These are phyloP conservation scores for Sternotherus odoratus DNA, from an alignment of 2,797 vertebrate genomes.

Conservation along the genomic window DNA sequence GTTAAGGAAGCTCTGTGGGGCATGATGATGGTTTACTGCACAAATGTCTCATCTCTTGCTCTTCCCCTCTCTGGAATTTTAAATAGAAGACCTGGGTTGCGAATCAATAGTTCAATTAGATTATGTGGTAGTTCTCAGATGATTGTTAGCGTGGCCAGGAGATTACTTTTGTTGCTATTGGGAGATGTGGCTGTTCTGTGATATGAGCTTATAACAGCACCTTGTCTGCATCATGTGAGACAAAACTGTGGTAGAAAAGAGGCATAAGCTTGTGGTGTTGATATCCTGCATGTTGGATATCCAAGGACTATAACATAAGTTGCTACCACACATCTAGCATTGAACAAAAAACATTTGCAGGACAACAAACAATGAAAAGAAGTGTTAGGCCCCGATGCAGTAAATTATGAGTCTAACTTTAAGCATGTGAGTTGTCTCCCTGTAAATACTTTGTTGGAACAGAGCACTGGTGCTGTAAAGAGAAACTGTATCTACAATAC, in stretches of 20 bases:
- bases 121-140: constrained; percentile 74
- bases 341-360: constrained; percentile 59
- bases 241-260: constrained; percentile 17
- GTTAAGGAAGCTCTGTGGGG: constrained; percentile 54
- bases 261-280: constrained; percentile 47
- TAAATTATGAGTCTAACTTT: constrained; percentile 46
- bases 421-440: constrained; percentile 46
- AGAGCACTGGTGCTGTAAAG: constrained; percentile 34
- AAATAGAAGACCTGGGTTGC: constrained; percentile 75
- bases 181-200: constrained; percentile 46
- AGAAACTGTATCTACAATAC: constrained; percentile 9
- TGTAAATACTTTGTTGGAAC: constrained; percentile 23
- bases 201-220: constrained; percentile 42
- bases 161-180: constrained; percentile 73
- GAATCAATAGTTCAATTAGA: constrained; percentile 85
- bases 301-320: constrained; percentile 66
- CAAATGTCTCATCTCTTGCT: constrained; percentile 35
- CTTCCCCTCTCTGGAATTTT: constrained; percentile 76
- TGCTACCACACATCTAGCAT: constrained; percentile 28
- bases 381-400: constrained; percentile 44
- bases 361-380: constrained; percentile 41
- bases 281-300: constrained; percentile 40
- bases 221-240: constrained; percentile 23
- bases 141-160: constrained; percentile 72
- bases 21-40: constrained; percentile 38